Evolutionary conservation across 2,797 vertebrate genomes (phyloP).

Genomic region (Lithobates pipiens): DNA sequence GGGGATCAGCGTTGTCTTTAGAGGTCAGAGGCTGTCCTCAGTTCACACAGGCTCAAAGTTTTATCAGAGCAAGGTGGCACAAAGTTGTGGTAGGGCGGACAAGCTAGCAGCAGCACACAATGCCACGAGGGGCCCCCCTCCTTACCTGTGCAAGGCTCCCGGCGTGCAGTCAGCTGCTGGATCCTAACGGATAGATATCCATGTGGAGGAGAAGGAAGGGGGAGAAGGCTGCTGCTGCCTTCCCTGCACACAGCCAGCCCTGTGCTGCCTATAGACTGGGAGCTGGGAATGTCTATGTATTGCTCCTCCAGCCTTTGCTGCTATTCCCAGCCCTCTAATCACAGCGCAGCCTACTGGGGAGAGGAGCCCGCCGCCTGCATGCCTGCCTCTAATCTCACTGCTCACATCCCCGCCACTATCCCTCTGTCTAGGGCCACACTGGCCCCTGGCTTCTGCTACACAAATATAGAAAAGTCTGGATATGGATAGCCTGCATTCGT

Average conservation of each 20-base stretch:
- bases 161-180: not conserved
- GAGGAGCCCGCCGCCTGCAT: not conserved
- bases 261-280: slow-evolving; percentile 33
- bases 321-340: slow-evolving; percentile 57
- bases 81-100: not conserved
- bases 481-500: too few relatives aligned
- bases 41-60: slow-evolving; percentile 29
- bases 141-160: too few relatives aligned
- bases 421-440: not conserved
- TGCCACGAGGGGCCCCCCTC: not conserved
- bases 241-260: slow-evolving; percentile 19
- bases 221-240: slow-evolving; percentile 4
- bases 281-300: not conserved
- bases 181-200: slow-evolving; percentile 10
- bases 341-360: slow-evolving; percentile 61
- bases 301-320: slow-evolving; percentile 31
- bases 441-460: too few relatives aligned
- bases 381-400: not conserved
- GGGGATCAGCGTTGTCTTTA: too few relatives aligned
- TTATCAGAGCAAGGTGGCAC: slow-evolving; percentile 15
- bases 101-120: not conserved
- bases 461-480: too few relatives aligned
- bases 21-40: not conserved
- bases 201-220: not conserved
- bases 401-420: not conserved